These are phyloP conservation scores for Sus cebifrons DNA, from an alignment of 2,797 vertebrate species.

Conservation along the genomic window DNA sequence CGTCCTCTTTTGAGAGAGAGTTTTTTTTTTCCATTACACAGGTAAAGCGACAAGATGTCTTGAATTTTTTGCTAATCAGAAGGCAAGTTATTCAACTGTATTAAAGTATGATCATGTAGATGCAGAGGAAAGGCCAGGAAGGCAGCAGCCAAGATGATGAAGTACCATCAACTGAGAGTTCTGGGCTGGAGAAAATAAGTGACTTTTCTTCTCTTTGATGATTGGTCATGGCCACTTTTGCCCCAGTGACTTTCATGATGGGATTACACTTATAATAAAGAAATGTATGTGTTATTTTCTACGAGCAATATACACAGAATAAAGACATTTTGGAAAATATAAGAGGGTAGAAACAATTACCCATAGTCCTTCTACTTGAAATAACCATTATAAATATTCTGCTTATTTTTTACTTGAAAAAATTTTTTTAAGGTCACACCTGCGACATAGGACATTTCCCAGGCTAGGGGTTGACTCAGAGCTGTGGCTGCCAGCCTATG, in stretches of 20 bases:
- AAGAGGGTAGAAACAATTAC: background rate
- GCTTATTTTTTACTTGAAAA: background rate
- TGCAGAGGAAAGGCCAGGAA: background rate
- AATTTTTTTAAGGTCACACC: no score
- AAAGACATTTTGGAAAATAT: conserved; percentile 41
- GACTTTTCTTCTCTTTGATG: background rate
- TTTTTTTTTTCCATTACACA: background rate
- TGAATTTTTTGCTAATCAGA: background rate
- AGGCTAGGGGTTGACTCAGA: no score
- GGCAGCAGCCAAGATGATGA: fast-evolving
- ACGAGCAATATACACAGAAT: background rate
- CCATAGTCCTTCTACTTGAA: background rate
- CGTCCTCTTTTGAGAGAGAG: background rate
- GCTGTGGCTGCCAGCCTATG: no score
- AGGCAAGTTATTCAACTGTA: background rate
- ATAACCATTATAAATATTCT: background rate
- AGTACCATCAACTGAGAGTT: fast-evolving
- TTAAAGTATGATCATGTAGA: background rate
- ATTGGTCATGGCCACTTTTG: background rate
- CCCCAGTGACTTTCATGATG: background rate
- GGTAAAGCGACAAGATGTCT: background rate
- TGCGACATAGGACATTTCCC: no score
- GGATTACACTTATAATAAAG: background rate
- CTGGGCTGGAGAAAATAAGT: background rate
- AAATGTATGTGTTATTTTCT: conserved; percentile 4